Percentiles rank a stretch among this genome's conserved stretches.
These are phyloP conservation scores for Neosalanx taihuensis DNA, from an alignment of 2,797 vertebrate genomes.

Conservation along the genomic window DNA sequence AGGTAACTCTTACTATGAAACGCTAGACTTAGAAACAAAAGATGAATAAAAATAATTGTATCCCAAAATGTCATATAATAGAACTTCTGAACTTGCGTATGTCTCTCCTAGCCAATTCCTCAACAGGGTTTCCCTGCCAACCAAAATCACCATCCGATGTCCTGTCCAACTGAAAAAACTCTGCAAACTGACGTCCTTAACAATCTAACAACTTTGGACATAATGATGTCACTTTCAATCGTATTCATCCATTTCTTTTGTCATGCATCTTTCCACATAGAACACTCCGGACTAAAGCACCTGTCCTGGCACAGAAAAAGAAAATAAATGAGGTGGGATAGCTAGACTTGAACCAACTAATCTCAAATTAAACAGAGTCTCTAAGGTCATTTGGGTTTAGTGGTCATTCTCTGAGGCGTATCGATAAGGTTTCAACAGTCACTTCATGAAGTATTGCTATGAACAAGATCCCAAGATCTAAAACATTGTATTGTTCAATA, in stretches of 20 bases:
- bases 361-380: slow-evolving; percentile 1
- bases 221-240: background rate
- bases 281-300: background rate
- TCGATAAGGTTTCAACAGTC: background rate
- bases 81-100: background rate
- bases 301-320: background rate
- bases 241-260: background rate
- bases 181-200: no score
- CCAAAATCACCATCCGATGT: background rate
- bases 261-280: background rate
- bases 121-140: background rate
- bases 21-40: background rate
- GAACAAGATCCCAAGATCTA: background rate
- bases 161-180: background rate
- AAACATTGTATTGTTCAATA: background rate
- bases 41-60: background rate
- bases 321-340: background rate
- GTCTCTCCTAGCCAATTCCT: background rate
- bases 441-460: background rate
- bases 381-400: background rate
- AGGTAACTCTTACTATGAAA: background rate
- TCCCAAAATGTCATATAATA: background rate
- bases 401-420: background rate
- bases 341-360: background rate
- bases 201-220: no score